A percentile compares a stretch with the other conserved stretches of the same genome.
Evolutionary conservation across 2,888 invertebrate species (phyloP).

Genomic region (Bimastos eiseni): DNA sequence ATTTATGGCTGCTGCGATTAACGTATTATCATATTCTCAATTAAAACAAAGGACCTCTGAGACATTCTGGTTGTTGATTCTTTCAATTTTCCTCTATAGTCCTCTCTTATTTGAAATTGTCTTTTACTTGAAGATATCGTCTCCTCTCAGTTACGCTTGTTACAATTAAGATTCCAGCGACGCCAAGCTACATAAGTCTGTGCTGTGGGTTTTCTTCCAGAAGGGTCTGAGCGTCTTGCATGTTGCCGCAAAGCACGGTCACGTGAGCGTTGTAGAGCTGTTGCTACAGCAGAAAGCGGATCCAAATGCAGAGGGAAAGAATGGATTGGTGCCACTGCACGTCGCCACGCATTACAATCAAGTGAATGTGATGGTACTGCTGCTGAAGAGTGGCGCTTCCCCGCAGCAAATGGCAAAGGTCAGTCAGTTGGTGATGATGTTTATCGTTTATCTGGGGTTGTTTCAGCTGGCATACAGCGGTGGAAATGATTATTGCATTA

Average conservation of each 20-base stretch:
- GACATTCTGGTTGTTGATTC: background rate
- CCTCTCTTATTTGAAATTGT: background rate
- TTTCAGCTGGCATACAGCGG: no score
- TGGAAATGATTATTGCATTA: no score
- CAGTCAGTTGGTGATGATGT: background rate
- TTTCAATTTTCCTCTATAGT: background rate
- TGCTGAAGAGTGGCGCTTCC: slow-evolving; percentile 91
- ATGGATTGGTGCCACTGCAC: slow-evolving; percentile 95
- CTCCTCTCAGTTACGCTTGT: background rate
- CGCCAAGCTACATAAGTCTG: background rate
- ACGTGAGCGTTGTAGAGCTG: slow-evolving; percentile 83
- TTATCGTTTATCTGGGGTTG: background rate
- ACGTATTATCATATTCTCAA: background rate
- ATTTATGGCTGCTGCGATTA: background rate
- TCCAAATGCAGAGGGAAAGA: slow-evolving; percentile 89
- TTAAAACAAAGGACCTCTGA: background rate
- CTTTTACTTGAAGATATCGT: background rate
- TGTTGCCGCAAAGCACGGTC: slow-evolving; percentile 96
- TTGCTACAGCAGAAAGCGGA: slow-evolving; percentile 91
- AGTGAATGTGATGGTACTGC: slow-evolving; percentile 76
- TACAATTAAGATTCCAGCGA: background rate
- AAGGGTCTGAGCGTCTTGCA: slow-evolving; percentile 95
- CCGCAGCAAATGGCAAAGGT: slow-evolving; percentile 91
- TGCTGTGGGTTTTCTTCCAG: slow-evolving; percentile 46
- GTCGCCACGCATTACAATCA: slow-evolving; percentile 99